These are phyloP conservation scores for Artibeus lituratus DNA, from an alignment of 2,797 vertebrate species.

Conservation along the genomic window DNA sequence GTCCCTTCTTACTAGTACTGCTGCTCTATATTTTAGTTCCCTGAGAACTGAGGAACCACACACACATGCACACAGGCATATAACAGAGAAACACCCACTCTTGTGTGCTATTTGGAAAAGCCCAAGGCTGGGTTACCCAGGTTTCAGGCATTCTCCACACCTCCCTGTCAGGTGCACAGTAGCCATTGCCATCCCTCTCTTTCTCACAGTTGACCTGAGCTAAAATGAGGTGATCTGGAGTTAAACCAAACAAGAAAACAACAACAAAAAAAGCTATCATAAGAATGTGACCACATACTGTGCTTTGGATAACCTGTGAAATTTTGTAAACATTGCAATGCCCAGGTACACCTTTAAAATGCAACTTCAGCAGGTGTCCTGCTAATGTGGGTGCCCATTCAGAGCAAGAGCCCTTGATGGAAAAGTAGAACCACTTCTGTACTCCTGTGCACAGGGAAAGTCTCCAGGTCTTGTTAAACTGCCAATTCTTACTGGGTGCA, in stretches of 20 bases:
- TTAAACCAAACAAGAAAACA: no score
- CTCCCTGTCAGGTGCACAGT: neutral
- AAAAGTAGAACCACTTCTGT: no score
- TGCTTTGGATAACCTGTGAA: no score
- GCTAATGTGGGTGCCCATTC: no score
- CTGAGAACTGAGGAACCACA: no score
- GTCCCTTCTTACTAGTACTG: neutral
- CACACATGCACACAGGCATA: neutral
- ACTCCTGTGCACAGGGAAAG: no score
- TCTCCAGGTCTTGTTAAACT: no score
- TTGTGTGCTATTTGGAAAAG: no score
- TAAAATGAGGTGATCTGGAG: no score
- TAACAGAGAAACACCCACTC: neutral
- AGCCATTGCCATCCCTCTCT: neutral
- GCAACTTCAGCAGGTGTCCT: neutral
- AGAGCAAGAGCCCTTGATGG: neutral
- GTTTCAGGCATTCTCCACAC: fast-evolving
- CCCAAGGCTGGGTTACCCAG: no score
- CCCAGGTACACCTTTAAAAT: neutral
- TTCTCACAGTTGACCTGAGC: neutral
- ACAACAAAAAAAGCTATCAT: neutral
- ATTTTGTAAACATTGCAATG: no score
- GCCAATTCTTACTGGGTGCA: neutral
- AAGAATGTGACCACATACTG: neutral
- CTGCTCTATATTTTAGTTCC: neutral